phyloP scores from a whole-genome alignment of 1,140 invertebrate genomes.

The Ruditapes philippinarum region DNA sequence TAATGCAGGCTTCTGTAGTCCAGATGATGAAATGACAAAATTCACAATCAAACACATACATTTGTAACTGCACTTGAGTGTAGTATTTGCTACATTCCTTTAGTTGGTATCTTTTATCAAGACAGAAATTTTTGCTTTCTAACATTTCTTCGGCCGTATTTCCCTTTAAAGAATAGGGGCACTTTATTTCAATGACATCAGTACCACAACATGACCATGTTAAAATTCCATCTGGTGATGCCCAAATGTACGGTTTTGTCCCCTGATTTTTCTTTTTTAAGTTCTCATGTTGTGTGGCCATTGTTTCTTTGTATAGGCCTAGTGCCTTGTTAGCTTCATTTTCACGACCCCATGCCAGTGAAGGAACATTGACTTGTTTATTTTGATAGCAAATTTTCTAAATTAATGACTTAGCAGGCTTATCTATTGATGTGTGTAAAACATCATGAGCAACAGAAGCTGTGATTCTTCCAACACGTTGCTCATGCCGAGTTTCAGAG shows the following conservation, averaged over 20 bases:
- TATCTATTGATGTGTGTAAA: not conserved
- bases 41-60: no score
- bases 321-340: no score
- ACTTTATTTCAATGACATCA: conserved; percentile 3
- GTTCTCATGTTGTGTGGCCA: not conserved
- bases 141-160: not conserved
- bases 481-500: not conserved
- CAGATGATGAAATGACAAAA: conserved; percentile 30
- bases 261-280: not conserved
- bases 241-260: not conserved
- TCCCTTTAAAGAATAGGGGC: not conserved
- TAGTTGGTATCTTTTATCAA: not conserved
- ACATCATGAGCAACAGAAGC: not conserved
- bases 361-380: not conserved
- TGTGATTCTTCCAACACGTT: not conserved
- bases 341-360: not conserved
- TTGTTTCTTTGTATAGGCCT: not conserved
- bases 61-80: not conserved
- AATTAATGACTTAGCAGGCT: conserved; percentile 14
- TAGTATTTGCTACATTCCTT: not conserved
- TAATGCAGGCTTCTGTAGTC: not conserved
- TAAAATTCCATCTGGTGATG: not conserved
- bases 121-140: not conserved
- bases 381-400: not conserved
- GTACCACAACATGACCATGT: not conserved